Conservation (phyloP, 2,113 vertebrate genomes). For the Mesoclemmys tuberculata region DNA sequence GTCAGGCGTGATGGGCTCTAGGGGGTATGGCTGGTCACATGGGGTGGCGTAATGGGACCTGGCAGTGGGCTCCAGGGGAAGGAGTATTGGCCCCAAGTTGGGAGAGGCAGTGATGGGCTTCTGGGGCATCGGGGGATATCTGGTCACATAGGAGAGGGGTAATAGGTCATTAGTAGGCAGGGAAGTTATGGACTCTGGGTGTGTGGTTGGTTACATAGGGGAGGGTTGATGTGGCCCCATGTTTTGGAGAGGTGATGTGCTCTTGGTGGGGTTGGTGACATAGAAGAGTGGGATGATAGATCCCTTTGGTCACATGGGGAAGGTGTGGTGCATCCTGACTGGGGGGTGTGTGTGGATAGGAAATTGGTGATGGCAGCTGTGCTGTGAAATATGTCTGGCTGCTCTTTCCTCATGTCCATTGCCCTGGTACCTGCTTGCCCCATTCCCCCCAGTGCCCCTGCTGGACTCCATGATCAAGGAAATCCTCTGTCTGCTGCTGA, state of each 20-base stretch:
- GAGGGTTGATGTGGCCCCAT: too few relatives aligned
- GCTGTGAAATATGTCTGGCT: neutral
- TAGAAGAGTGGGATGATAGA: too few relatives aligned
- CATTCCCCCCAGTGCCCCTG: slow-evolving; percentile 63
- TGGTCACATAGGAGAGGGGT: neutral
- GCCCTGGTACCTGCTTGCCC: neutral
- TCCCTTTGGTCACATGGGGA: neutral
- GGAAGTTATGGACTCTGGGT: neutral
- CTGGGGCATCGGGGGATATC: too few relatives aligned
- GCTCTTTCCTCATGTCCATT: too few relatives aligned
- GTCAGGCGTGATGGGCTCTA: too few relatives aligned
- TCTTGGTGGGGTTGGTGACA: too few relatives aligned
- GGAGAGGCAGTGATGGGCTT: too few relatives aligned
- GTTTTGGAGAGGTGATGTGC: too few relatives aligned
- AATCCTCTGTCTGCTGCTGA: slow-evolving; percentile 66
- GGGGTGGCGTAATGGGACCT: neutral
- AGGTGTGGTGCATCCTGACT: too few relatives aligned
- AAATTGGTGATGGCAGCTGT: neutral
- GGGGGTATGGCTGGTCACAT: neutral
- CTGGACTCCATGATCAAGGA: slow-evolving; percentile 71
- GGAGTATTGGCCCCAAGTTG: too few relatives aligned
- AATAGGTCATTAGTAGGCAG: neutral
- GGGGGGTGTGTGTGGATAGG: neutral
- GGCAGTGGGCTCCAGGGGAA: neutral
- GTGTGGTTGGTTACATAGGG: neutral